Evolutionary conservation across 2,797 vertebrate species (phyloP).

Genomic region (Orientallactaga sibirica): DNA sequence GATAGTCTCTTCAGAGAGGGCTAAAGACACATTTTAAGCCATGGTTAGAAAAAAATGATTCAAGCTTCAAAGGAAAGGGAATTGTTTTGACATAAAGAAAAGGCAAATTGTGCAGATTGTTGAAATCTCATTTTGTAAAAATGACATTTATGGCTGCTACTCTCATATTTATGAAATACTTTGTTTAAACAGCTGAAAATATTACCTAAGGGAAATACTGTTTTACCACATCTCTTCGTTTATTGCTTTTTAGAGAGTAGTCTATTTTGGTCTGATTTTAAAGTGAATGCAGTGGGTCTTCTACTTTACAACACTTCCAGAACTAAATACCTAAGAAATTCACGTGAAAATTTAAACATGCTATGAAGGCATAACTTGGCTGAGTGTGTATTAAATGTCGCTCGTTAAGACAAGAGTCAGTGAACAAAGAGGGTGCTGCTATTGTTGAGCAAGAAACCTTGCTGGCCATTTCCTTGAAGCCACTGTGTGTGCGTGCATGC

Average conservation of each 20-base stretch:
- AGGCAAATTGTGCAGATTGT: constrained; percentile 60
- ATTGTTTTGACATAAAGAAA: constrained; percentile 72
- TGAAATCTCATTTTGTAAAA: constrained; percentile 71
- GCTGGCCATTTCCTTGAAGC: background rate
- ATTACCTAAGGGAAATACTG: constrained; percentile 53
- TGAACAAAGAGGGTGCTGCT: background rate
- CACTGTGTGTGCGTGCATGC: background rate
- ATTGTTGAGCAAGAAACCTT: background rate
- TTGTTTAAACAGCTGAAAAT: constrained; percentile 69
- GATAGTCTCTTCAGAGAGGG: background rate
- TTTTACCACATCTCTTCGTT: constrained; percentile 33
- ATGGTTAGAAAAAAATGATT: background rate
- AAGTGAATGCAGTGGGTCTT: background rate
- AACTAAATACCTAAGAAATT: background rate
- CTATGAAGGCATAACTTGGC: background rate
- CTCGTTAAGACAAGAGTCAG: background rate
- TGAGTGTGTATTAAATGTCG: background rate
- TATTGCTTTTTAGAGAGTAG: background rate
- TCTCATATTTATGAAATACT: constrained; percentile 70
- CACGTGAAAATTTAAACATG: background rate
- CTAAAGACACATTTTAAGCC: background rate
- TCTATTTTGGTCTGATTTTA: constrained; percentile 63
- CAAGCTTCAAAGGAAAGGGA: constrained; percentile 39
- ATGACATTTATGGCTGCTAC: constrained; percentile 57
- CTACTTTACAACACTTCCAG: background rate